These are phyloP conservation scores for Dipodomys merriami DNA, from an alignment of 2,113 vertebrate species.

Conservation along the genomic window DNA sequence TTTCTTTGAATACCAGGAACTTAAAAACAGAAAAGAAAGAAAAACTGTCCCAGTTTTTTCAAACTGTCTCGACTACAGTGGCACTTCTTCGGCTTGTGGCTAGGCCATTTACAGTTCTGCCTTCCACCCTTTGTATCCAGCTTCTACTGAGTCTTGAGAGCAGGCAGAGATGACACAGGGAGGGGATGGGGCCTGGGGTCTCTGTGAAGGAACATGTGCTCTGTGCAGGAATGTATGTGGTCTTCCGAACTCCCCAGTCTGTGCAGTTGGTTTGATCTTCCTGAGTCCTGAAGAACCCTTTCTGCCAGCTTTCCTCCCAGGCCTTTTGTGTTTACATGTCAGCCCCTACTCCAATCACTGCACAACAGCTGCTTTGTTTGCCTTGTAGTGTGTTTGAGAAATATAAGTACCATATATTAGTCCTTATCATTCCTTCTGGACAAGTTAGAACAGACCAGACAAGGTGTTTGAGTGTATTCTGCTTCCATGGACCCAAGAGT, in stretches of 20 bases:
- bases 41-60: neutral
- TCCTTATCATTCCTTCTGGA: neutral
- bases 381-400: neutral
- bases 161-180: neutral
- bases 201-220: neutral
- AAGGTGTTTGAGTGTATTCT: neutral
- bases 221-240: neutral
- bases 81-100: neutral
- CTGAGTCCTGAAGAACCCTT: neutral
- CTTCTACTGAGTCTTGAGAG: neutral
- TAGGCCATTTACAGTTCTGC: neutral
- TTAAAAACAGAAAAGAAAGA: neutral
- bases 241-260: neutral
- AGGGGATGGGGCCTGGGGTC: no score
- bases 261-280: neutral
- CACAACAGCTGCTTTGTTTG: neutral
- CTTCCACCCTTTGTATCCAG: neutral
- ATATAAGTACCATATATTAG: neutral
- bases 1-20: slow-evolving; percentile 13
- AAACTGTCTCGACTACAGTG: neutral
- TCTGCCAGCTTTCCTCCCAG: neutral
- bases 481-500: neutral
- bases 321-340: neutral
- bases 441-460: neutral
- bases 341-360: neutral